These are phyloP conservation scores for Plestiodon gilberti DNA, from an alignment of 2,113 vertebrate genomes.

Conservation along the genomic window DNA sequence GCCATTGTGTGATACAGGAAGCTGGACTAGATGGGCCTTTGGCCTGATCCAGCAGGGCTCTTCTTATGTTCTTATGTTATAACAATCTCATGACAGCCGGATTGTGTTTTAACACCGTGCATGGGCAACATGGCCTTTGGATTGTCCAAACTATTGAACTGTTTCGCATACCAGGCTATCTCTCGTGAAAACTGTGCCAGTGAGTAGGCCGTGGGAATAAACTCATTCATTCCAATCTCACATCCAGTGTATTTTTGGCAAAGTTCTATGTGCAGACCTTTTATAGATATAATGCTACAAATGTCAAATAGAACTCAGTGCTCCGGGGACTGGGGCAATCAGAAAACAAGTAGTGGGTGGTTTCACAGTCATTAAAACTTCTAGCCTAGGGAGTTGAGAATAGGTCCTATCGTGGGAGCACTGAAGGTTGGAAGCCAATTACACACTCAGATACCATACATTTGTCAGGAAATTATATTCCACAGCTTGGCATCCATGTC, in stretches of 20 bases:
- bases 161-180: not conserved
- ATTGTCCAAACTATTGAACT: not conserved
- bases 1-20: too few relatives aligned
- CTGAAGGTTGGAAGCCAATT: slow-evolving; percentile 43
- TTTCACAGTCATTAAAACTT: slow-evolving; percentile 12
- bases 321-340: not conserved
- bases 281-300: rapidly evolving
- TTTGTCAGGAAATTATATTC: slow-evolving; percentile 37
- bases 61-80: too few relatives aligned
- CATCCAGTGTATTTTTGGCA: not conserved
- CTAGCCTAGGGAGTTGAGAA: slow-evolving; percentile 26
- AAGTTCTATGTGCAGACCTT: not conserved
- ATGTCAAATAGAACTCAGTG: not conserved
- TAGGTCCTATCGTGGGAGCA: not conserved
- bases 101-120: not conserved
- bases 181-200: not conserved
- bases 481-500: slow-evolving; percentile 48
- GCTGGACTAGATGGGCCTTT: too few relatives aligned
- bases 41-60: too few relatives aligned
- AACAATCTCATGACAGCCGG: too few relatives aligned
- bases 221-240: not conserved
- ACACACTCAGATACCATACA: slow-evolving; percentile 24
- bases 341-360: not conserved
- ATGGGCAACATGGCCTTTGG: not conserved
- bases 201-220: not conserved